phyloP scores from a whole-genome alignment of 2,113 vertebrate genomes.

The Ceratotherium simum region DNA sequence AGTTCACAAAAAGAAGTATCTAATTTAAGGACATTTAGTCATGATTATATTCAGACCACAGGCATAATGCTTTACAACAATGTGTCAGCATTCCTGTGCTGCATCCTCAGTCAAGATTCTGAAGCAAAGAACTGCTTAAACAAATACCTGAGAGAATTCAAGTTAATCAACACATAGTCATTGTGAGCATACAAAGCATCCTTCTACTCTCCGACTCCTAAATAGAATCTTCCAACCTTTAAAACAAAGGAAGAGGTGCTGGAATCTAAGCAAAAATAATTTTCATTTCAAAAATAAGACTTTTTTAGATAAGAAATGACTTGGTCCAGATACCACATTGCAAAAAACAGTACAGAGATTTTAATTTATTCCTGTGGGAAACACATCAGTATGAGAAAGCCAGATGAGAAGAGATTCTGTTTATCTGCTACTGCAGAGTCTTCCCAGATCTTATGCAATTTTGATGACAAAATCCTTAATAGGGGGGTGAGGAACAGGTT shows the following conservation, averaged over 20 bases:
- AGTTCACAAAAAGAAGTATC: slow-evolving; percentile 3
- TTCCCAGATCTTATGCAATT: not conserved
- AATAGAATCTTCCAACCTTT: not conserved
- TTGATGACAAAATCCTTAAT: not conserved
- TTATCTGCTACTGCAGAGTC: not conserved
- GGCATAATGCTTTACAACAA: not conserved
- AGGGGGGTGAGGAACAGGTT: not conserved
- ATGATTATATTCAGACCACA: slow-evolving; percentile 26
- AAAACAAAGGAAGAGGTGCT: not conserved
- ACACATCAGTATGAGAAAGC: not conserved
- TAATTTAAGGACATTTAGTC: not conserved
- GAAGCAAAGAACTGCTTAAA: slow-evolving; percentile 42
- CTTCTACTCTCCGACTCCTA: not conserved
- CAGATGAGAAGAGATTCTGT: not conserved
- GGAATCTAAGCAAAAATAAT: not conserved
- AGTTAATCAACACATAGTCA: not conserved
- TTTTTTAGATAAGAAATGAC: slow-evolving; percentile 9
- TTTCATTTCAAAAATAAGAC: slow-evolving; percentile 16
- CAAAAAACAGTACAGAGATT: not conserved
- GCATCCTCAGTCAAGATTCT: not conserved
- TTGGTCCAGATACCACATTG: not conserved
- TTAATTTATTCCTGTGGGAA: slow-evolving; percentile 22
- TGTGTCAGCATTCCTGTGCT: not conserved
- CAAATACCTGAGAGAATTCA: slow-evolving; percentile 20
- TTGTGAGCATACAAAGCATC: not conserved